Evolutionary conservation across 2,888 invertebrate genomes (phyloP), one percentile per base, ranked within the genome.

Genomic region (Agonopterix arenella): DNA sequence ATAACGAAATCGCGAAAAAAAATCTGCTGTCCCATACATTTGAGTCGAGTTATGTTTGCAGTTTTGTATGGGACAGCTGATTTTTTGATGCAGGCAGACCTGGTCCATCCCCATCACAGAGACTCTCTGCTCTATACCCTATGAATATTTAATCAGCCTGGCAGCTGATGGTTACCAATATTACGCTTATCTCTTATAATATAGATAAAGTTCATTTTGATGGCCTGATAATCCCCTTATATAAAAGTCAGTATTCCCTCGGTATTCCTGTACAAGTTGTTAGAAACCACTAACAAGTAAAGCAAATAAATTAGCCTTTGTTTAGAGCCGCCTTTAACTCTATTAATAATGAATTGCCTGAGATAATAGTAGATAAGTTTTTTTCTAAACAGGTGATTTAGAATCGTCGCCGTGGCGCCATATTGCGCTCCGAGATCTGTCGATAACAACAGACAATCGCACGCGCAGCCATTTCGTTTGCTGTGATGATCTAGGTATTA

Each of bases 351-450:
- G 59, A 59, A 62, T 60, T 54, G 52, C 55, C 51, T 47, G 47
- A 61, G 60, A 64, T 60, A 60, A 59, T 46, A 53, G 45, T 47
- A 41, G 51, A 48, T 28, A 28, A 1, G 28, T 28, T 28, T 70
- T 59, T 66, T 68, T 72, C 60, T 66, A 66, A 68, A 60, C 62
- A 55, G 56, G 70, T 76, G 73, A 76, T 78, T 79, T 75, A 77
- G 67, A 64, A 70, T 64, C 61, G 66, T 61, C 64, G 62, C 57
- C 60, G 52, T 66, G 79, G 77, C 81, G 80, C 79, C 76, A 76
- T 75, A 71, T 71, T 68, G 61, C 54, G 66, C 67, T 62, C 52
- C 43, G 52, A 62, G 76, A 76, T 77, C 60, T 50, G 54, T 52
- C 56, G 75, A 77, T 76, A 75, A 65, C 53, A 52, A 51, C 63